Base-by-base conservation (phyloP, 2,113 vertebrate genomes). In the Ailurus styani region DNA sequence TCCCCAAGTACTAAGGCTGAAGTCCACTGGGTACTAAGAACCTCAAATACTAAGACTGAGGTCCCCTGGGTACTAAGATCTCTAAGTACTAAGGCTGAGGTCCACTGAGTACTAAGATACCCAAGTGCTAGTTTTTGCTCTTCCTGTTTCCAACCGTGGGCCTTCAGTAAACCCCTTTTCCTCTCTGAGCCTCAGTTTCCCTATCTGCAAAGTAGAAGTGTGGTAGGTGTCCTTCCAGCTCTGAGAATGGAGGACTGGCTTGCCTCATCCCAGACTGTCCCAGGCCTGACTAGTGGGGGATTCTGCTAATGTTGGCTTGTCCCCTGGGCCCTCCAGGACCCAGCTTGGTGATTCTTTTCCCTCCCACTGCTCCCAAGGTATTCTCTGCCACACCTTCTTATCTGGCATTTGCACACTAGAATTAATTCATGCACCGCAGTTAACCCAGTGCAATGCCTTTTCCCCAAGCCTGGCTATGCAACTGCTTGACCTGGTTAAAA, bases 361-460 rank as follows among this genome's bases (percentile, higher is more conserved):
- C 37, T 55, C 27, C 3, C 7, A 20, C 9, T 29, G 27, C 13
- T 66, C 21, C 11, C 23, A 2, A 0, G 7, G 52, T 54, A 0
- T 31, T 52, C 23, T n/a, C 72, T 15, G 42, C 52, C 62, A 66
- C 17, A 27, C 23, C 17, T 11, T 47, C 77, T 25, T 18, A 9
- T 21, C 37, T 23, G 21, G 57, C 2, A 11, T 10, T 18, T 73
- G 70, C 23, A 3, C 34, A 6, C 70, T 25, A 73, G 70, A 73
- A 42, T 73, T 25, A 40, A 73, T 14, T 66, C 23, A 18, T 0
- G 5, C 31, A 3, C 29, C 45, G 0, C 12, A 17, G 15, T 90
- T 17, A n/a, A 45, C 8, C 23, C 17, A 8, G 11, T 3, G 31
- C 1, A 4, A 1, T 1, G 15, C 3, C 25, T n/a, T 5, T 1